These are phyloP conservation scores for Limnephilus lunatus DNA, from an alignment of 2,888 invertebrate genomes.

Conservation along the genomic window DNA sequence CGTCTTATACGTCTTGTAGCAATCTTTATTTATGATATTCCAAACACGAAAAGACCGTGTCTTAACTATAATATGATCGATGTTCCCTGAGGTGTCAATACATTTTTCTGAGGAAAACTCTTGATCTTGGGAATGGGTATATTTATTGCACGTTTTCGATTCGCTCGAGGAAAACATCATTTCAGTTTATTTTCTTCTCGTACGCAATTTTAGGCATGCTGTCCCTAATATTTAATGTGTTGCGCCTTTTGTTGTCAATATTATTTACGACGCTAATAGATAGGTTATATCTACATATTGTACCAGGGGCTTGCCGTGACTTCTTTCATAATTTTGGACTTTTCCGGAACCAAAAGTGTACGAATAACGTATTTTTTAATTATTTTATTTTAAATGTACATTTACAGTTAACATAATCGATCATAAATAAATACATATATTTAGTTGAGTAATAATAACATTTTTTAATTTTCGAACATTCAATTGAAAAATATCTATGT, in stretches of 20 bases:
- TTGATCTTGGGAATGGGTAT: not conserved
- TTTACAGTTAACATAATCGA: not conserved
- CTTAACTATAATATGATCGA: slow-evolving; percentile 2
- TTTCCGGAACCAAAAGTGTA: not conserved
- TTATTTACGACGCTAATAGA: not conserved
- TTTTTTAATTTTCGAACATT: no score
- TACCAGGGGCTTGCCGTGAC: not conserved
- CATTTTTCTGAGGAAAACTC: not conserved
- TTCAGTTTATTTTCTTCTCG: not conserved
- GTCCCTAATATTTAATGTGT: not conserved
- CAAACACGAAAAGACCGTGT: not conserved
- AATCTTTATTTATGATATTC: not conserved
- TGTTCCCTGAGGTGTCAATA: not conserved
- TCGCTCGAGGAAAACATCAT: not conserved
- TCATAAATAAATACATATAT: no score
- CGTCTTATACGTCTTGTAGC: not conserved
- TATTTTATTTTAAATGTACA: not conserved
- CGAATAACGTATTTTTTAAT: no score
- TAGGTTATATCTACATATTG: not conserved
- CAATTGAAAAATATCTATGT: no score
- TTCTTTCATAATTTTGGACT: not conserved
- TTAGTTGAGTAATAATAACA: no score
- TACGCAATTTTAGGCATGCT: not conserved
- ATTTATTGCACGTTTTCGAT: slow-evolving; percentile 2
- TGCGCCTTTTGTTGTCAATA: not conserved